Evolutionary conservation across 2,888 invertebrate species (phyloP), one percentile per base, ranked within the genome.

Genomic region (Acanthosepion pharaonis): DNA sequence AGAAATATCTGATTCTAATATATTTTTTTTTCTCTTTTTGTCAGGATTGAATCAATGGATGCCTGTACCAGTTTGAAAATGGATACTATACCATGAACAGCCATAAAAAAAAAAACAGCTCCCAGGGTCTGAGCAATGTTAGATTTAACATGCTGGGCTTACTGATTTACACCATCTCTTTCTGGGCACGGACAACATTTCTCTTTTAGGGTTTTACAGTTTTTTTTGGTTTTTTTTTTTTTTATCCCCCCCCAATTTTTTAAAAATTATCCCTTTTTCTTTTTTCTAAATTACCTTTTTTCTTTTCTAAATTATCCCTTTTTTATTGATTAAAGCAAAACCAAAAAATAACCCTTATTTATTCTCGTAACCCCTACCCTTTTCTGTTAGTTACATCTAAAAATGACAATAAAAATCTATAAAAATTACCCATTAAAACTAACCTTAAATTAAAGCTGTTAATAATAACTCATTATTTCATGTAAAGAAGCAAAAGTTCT

Each of bases 51-150:
- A 78, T 78, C 78, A n/a, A 78, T 78, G 78, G 78, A 78, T 78
- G 78, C 78, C 78, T 78, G 78, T 78, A 78, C 78, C 78, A 78
- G 78, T 78, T 78, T 78, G 78, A 78, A 78, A 78, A n/a, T 78
- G n/a, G 78, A 78, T n/a, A 18, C n/a, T 78, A 78, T 33, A 11
- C 33, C n/a, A n/a, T 78, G 78, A 78, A 78, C 78, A 78, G 78
- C 78, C n/a, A 15, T n/a, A 78, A n/a, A 78, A 78, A n/a, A n/a
- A 64, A 25, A 6, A 78, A 78, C 78, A 15, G n/a, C 78, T 78
- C 78, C 78, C 78, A 78, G 78, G 78, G n/a, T 78, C 78, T 18
- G n/a, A 78, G 78, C 78, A 33, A 78, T 78, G 78, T 33, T 78
- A 11, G 9, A 78, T 33, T 15, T 11, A 33, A 78, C 78, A 78